These are phyloP conservation scores for Rhadina sibilatrix DNA, from an alignment of 2,113 vertebrate genomes.

Conservation along the genomic window DNA sequence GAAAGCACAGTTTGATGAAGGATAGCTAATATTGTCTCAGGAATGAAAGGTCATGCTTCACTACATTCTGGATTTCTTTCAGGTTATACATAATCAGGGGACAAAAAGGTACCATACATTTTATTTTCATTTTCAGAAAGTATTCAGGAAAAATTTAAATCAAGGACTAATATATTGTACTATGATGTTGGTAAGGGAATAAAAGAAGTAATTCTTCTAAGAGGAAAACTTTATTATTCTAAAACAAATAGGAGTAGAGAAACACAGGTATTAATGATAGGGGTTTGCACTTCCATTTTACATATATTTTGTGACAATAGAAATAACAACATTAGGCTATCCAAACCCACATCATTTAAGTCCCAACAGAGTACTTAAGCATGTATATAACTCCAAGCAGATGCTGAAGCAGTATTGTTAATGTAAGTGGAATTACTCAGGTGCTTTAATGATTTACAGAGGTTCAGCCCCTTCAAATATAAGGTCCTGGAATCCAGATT, in stretches of 20 bases:
- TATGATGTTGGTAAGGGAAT: not conserved
- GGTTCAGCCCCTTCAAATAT: not conserved
- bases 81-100: slow-evolving; percentile 63
- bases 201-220: not conserved
- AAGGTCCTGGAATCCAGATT: not conserved
- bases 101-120: slow-evolving; percentile 50
- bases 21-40: slow-evolving; percentile 60
- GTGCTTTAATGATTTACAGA: not conserved
- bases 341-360: not conserved
- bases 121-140: slow-evolving; percentile 44
- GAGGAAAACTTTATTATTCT: slow-evolving; percentile 20
- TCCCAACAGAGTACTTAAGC: not conserved
- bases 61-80: slow-evolving; percentile 70
- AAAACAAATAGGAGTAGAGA: slow-evolving; percentile 16
- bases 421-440: not conserved
- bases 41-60: slow-evolving; percentile 72
- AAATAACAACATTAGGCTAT: not conserved
- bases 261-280: slow-evolving; percentile 1
- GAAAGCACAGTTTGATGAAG: slow-evolving; percentile 78
- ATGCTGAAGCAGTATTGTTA: not conserved
- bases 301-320: not conserved
- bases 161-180: not conserved
- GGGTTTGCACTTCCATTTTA: not conserved
- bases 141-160: slow-evolving; percentile 39
- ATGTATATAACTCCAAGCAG: not conserved